Evolutionary conservation across 2,113 vertebrate genomes (phyloP), one percentile per base, ranked within the genome.

Genomic region (Callopanchax toddi): DNA sequence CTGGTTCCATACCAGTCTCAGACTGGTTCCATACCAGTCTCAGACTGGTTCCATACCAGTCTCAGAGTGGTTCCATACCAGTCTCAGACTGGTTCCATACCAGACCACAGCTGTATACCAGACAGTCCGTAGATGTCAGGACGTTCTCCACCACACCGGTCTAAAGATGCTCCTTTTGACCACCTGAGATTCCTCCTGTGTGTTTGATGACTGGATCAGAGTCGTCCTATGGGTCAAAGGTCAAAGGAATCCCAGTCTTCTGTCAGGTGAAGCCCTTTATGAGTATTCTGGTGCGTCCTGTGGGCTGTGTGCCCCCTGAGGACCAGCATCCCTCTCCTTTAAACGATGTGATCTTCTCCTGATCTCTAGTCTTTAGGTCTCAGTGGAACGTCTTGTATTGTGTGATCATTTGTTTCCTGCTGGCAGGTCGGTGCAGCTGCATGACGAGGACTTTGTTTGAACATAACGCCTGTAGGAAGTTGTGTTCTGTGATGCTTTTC

Each of bases 201-300:
- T 64, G 49, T 56, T 37, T 36, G 17, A 29, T 11, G 45, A 50
- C 22, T 64, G 44, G 66, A 73, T 61, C 43, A 22, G 42, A 67
- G 36, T 56, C 51, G 23, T 52, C 22, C 71, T 65, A 45, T 76
- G 74, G 20, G 60, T 81, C 77, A 63, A 50, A 74, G 20, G 60
- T 81, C 77, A 63, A 50, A 74, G 57, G 74, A 53, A 78, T 73
- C 76, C 71, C 45, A 29, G 58, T 29, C 3, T 45, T 39, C 76
- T 82, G 81, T 86, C 73, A 83, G 63, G 67, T 71, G 66, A 50
- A 67, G 69, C 72, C 64, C 83, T 83, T 72, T 74, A 74, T 78
- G 68, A 87, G 76, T 86, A 67, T 39, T 79, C 75, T 86, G 84
- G 89, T 87, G 78, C 80, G 81, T 68, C 67, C 69, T 68, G 62